Base-by-base conservation (phyloP, 1,140 invertebrate species). In the Drosophila miranda region DNA sequence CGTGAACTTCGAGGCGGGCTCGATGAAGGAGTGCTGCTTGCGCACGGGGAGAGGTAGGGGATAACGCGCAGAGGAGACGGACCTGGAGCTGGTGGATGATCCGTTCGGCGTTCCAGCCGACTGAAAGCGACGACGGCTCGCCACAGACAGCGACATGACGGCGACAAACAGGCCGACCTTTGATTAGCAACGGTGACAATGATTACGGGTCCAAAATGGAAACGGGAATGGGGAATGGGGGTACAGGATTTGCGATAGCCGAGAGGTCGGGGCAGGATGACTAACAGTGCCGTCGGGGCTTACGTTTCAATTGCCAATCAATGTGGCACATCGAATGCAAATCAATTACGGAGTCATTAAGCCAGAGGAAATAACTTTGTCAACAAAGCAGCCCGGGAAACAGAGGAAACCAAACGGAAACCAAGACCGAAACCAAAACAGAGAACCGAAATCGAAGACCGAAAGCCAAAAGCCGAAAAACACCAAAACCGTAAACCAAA, bases 321-420 rank as follows among this genome's bases (percentile, higher is more conserved):
- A 69, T 75, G 66, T 66, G 69, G 26, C 64, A 70, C 63, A 80
- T 86, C 66, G 78, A 86, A 87, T 81, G 81, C 82, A 86, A 86
- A 87, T 87, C 82, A 87, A 88, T 87, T 87, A 87, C 75, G 60
- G 62, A 71, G 69, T 78, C 82, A 86, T 86, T 87, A 86, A 68
- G 77, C 50, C 61, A 44, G 16, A 55, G 49, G 74, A 82, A 87
- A 87, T 86, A 86, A 87, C 82, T 86, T 86, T 87, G 82, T 82
- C 82, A 86, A 87, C 82, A 86, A 86, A 68, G 16, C 26, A 16
- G 38, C 43, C 53, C 26, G 41, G n/a, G 60, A 64, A 67, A 48
- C 11, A 38, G 34, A 38, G 34, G 11, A 5, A 11, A 30, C 28
- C 28, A 41, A 50, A 51, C 23, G 3, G 23, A 5, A 49, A 11